Conservation (phyloP, 2,797 vertebrate species). For the Gymnopithys bicolor region DNA sequence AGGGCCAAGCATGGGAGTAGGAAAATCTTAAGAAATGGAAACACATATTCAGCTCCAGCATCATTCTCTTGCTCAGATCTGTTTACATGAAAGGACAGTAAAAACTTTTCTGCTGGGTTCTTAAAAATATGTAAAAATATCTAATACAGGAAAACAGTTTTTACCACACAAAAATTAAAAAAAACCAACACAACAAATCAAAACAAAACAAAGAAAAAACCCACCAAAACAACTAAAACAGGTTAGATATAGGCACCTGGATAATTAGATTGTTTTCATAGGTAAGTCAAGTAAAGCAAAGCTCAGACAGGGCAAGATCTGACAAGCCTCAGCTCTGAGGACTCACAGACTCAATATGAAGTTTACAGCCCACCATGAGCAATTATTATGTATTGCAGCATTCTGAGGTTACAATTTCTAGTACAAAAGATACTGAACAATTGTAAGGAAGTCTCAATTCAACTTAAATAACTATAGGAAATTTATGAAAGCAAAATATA, state of each 20-base stretch:
- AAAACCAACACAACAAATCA: too few relatives aligned
- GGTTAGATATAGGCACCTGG: not conserved
- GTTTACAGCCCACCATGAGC: not conserved
- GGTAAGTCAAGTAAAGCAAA: not conserved
- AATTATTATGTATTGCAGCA: not conserved
- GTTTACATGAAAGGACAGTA: not conserved
- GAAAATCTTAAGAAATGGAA: not conserved
- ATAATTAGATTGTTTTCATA: not conserved
- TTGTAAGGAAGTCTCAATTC: not conserved
- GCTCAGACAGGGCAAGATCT: not conserved
- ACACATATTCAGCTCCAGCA: not conserved
- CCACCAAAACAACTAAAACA: not conserved
- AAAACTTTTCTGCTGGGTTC: not conserved
- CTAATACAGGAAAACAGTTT: not conserved
- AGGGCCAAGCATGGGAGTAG: not conserved
- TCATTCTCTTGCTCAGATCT: fast-evolving
- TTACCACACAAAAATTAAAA: not conserved
- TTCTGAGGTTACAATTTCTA: not conserved
- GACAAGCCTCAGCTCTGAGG: not conserved
- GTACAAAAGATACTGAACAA: not conserved
- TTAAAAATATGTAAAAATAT: not conserved
- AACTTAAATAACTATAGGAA: not conserved
- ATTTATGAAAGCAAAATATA: not conserved
- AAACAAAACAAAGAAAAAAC: not conserved
- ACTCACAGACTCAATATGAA: not conserved